phyloP scores from a whole-genome alignment of 2,797 vertebrate genomes.

The Danio tinwini region DNA sequence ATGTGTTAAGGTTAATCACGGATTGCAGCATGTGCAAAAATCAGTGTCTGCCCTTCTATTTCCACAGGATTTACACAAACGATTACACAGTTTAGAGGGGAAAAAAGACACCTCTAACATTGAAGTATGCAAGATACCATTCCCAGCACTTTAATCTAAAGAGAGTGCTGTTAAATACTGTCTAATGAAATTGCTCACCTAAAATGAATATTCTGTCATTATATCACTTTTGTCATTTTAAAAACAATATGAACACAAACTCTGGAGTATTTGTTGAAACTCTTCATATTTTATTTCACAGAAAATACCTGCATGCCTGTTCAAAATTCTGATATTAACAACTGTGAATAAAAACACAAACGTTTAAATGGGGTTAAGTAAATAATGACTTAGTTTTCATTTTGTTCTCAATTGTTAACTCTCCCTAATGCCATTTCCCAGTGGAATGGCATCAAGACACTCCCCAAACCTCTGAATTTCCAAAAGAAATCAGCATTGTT shows the following conservation, averaged over 20 bases:
- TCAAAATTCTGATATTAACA: neutral
- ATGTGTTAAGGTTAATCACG: slow-evolving; percentile 18
- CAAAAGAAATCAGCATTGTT: slow-evolving; percentile 18
- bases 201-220: neutral
- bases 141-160: neutral
- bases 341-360: neutral
- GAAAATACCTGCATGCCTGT: neutral
- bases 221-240: neutral
- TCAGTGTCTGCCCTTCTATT: neutral
- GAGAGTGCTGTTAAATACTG: neutral
- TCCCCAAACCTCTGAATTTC: neutral
- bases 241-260: neutral
- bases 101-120: neutral
- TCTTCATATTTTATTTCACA: neutral
- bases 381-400: neutral
- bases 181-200: neutral
- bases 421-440: neutral
- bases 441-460: neutral
- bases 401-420: slow-evolving; percentile 4
- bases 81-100: neutral
- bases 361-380: neutral
- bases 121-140: neutral
- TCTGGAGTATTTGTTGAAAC: neutral
- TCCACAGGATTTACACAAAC: slow-evolving; percentile 16
- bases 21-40: slow-evolving; percentile 25